A percentile compares a stretch with the other conserved stretches of the same genome.
Evolutionary conservation across 2,888 invertebrate genomes (phyloP).

Genomic region (Limnephilus rhombicus): DNA sequence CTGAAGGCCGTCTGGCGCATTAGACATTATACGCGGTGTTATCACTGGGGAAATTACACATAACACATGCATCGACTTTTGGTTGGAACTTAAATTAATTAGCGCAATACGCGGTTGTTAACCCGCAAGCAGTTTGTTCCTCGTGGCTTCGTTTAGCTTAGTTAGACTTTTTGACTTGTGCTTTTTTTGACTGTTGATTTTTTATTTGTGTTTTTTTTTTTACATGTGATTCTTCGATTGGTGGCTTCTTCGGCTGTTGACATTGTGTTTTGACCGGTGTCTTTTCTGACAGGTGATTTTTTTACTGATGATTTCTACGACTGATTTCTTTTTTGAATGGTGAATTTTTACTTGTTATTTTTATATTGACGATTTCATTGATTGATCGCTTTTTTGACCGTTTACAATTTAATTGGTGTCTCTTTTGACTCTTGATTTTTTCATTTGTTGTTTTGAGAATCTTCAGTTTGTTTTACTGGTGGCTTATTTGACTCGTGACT

Average conservation of each 20-base stretch:
- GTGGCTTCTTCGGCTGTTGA: not conserved
- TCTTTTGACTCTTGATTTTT: too few species aligned
- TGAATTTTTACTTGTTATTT: too few species aligned
- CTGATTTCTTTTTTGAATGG: too few species aligned
- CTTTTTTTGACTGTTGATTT: not conserved
- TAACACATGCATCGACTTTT: slow-evolving; percentile 39
- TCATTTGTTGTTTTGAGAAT: too few species aligned
- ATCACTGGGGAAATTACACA: slow-evolving; percentile 63
- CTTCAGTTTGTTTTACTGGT: too few species aligned
- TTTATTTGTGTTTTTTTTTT: not conserved
- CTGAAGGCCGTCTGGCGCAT: slow-evolving; percentile 72
- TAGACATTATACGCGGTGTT: slow-evolving; percentile 68
- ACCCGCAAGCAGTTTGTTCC: not conserved
- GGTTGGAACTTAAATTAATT: not conserved
- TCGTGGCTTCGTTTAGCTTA: not conserved
- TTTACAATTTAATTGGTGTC: too few species aligned
- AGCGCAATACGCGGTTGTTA: not conserved
- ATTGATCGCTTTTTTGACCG: too few species aligned
- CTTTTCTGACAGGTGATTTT: too few species aligned
- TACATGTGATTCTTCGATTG: not conserved
- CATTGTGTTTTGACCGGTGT: too few species aligned
- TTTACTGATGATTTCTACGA: too few species aligned
- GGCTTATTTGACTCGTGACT: too few species aligned
- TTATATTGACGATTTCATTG: too few species aligned
- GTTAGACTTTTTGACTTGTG: not conserved